Conservation (phyloP, 2,797 vertebrate genomes). For the Rhincodon typus region DNA sequence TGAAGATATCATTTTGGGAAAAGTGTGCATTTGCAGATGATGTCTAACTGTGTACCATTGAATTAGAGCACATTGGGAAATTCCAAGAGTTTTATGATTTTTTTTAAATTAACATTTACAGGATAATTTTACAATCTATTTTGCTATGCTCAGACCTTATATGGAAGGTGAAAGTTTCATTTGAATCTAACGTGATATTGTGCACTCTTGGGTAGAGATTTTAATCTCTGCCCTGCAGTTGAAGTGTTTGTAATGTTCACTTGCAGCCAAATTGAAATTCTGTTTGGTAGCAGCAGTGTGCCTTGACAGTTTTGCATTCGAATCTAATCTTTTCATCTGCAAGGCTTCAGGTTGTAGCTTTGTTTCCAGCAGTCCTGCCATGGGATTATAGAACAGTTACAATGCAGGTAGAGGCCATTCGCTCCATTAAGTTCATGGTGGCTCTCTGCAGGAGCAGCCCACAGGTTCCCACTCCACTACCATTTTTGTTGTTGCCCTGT, state of each 20-base stretch:
- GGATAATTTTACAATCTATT: background rate
- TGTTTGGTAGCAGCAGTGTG: background rate
- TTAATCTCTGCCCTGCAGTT: background rate
- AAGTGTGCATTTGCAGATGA: background rate
- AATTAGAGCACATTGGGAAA: background rate
- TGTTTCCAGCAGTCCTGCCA: background rate
- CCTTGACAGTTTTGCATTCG: background rate
- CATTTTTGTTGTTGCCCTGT: too few species aligned
- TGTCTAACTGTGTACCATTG: background rate
- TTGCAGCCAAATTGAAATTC: background rate
- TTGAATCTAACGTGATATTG: background rate
- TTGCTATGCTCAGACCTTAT: background rate
- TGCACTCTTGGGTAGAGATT: background rate
- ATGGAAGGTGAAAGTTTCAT: background rate
- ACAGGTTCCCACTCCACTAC: too few species aligned
- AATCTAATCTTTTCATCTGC: background rate
- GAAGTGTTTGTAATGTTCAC: background rate
- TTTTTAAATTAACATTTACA: background rate
- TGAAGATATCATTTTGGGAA: background rate
- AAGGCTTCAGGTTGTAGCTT: background rate
- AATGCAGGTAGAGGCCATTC: too few species aligned
- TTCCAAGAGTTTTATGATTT: background rate
- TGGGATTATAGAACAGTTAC: too few species aligned
- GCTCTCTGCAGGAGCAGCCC: too few species aligned
- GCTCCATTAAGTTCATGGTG: too few species aligned